Evolutionary conservation across 2,797 vertebrate genomes (phyloP), one percentile per base, ranked within the genome.

Genomic region (Parotocinclus haroldoi): DNA sequence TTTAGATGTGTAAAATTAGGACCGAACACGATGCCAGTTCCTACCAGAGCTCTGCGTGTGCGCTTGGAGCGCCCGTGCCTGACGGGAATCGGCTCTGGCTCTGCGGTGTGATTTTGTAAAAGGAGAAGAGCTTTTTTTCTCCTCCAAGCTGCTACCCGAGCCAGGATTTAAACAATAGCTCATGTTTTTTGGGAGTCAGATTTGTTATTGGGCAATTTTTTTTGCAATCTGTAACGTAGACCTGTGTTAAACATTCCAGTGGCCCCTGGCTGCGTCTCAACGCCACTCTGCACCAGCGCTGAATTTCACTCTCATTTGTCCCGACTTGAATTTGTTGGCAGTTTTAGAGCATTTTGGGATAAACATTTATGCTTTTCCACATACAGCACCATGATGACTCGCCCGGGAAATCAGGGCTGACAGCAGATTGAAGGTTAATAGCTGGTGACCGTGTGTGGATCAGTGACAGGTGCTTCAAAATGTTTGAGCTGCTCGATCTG

Each of bases 191-290:
- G 55, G 37, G 63, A 48, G 60, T 71, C 71, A 75, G 71, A 68
- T 68, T 70, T 60, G 57, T 61, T 64, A 58, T 78, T 77, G 66
- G 57, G 73, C 46, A 73, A 76, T 69, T 71, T 27, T 27, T 27
- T 59, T 45, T 58, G 59, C 60, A 63, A 72, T 71, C 61, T 71
- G 68, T 62, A 39, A 59, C 75, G 71, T 67, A 75, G 63, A 73
- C 73, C 69, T 70, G 70, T 61, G 73, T 71, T 52, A 51, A 50
- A 69, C 57, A 76, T 77, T 72, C 59, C 59, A 77, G 71, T 55
- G 75, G 72, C 57, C 68, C 71, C 44, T 71, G 68, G 66, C 65
- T 18, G 17, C 13, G 61, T 63, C 73, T 61, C 62, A 46, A 9
- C 48, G 63, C 27, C 27, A 37, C 60, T 71, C 44, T 72, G 69